phyloP scores from a whole-genome alignment of 1,140 invertebrate species.

The Dinothrombium tinctorium region DNA sequence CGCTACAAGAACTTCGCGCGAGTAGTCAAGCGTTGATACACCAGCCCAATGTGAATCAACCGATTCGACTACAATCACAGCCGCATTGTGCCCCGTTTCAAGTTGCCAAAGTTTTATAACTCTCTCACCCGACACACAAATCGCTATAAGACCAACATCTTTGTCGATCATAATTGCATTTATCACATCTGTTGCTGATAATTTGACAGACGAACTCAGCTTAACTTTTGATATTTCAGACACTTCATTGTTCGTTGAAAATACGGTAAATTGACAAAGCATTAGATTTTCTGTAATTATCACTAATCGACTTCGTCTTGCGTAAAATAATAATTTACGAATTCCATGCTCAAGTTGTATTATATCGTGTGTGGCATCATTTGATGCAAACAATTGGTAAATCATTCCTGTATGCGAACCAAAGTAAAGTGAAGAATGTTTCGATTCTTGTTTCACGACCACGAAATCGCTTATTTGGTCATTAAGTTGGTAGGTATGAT shows the following conservation, averaged over 20 bases:
- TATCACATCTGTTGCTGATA: not conserved
- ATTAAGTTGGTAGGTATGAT: not conserved
- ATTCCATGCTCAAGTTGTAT: slow-evolving; percentile 41
- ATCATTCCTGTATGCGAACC: not conserved
- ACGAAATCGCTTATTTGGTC: slow-evolving; percentile 4
- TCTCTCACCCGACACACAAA: slow-evolving; percentile 20
- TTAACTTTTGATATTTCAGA: slow-evolving; percentile 55
- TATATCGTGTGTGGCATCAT: slow-evolving; percentile 39
- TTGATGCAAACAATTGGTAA: not conserved
- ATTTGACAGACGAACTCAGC: slow-evolving; percentile 32
- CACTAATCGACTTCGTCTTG: slow-evolving; percentile 43
- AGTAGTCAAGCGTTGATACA: slow-evolving; percentile 18
- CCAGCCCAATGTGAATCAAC: slow-evolving; percentile 9
- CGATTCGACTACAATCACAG: slow-evolving; percentile 19
- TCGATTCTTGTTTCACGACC: not conserved
- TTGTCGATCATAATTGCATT: slow-evolving; percentile 5
- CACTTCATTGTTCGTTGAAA: slow-evolving; percentile 32
- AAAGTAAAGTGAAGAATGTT: not conserved
- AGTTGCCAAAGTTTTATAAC: slow-evolving; percentile 73
- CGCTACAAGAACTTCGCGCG: slow-evolving; percentile 36
- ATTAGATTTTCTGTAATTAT: slow-evolving; percentile 49
- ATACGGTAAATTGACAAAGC: slow-evolving; percentile 41
- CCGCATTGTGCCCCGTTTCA: slow-evolving; percentile 70
- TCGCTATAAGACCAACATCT: slow-evolving; percentile 1
- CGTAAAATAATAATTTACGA: slow-evolving; percentile 42